These are phyloP conservation scores for Apotomis capreana DNA, from an alignment of 2,888 invertebrate species.

Conservation along the genomic window DNA sequence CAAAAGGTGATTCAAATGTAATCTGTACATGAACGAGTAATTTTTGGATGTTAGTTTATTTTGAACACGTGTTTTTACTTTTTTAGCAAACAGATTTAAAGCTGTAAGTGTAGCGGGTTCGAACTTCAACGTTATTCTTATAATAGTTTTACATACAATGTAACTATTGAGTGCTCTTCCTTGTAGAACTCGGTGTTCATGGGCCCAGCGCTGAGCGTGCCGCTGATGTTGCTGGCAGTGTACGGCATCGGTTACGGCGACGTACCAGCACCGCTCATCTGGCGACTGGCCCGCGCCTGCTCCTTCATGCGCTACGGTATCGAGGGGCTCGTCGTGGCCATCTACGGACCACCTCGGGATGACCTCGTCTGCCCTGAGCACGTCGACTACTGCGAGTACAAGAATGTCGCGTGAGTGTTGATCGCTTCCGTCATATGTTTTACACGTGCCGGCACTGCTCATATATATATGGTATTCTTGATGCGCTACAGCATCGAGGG, in stretches of 20 bases:
- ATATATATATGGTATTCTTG: too few species aligned
- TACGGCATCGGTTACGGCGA: slow-evolving; percentile 93
- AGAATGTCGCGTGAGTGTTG: slow-evolving; percentile 83
- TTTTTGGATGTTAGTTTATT: too few species aligned
- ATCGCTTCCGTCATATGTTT: background rate
- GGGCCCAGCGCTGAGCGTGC: slow-evolving; percentile 93
- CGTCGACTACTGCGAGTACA: slow-evolving; percentile 89
- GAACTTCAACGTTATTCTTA: too few species aligned
- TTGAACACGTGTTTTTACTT: too few species aligned
- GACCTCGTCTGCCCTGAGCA: slow-evolving; percentile 89
- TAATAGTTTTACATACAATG: too few species aligned
- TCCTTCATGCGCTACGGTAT: slow-evolving; percentile 93
- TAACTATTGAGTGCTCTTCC: slow-evolving; percentile 3
- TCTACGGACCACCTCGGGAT: slow-evolving; percentile 90
- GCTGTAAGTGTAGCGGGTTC: too few species aligned
- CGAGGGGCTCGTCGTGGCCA: slow-evolving; percentile 90
- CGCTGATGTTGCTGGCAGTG: slow-evolving; percentile 93
- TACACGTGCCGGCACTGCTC: too few species aligned
- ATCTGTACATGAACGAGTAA: too few species aligned
- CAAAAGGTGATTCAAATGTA: too few species aligned
- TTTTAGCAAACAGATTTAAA: too few species aligned
- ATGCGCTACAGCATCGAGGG: too few species aligned
- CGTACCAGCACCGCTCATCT: slow-evolving; percentile 87
- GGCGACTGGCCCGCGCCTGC: slow-evolving; percentile 90
- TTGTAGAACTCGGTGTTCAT: slow-evolving; percentile 93